Conservation (phyloP, 2,113 vertebrate genomes). For the Albula glossodonta region DNA sequence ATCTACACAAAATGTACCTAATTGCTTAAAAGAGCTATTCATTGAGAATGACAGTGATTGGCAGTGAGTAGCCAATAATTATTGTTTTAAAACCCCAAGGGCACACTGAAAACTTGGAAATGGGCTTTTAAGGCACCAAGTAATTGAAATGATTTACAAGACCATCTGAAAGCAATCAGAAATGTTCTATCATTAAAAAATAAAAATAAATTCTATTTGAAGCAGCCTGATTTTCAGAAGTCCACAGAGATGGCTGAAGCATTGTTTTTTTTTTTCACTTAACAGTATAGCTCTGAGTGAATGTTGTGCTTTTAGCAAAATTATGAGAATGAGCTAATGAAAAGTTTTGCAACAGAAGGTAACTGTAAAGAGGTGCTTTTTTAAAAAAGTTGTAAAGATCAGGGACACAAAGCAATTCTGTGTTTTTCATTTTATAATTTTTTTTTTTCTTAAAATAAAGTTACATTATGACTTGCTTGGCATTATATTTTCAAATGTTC, state of each 20-base stretch:
- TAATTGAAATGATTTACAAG: background rate
- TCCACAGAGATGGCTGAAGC: background rate
- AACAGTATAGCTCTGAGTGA: background rate
- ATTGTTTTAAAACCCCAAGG: background rate
- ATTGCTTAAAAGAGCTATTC: background rate
- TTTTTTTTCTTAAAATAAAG: too few relatives aligned
- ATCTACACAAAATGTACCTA: background rate
- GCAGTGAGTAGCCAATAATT: background rate
- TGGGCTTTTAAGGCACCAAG: background rate
- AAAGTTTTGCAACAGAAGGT: background rate
- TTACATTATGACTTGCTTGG: too few relatives aligned
- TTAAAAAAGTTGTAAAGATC: too few relatives aligned
- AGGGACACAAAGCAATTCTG: too few relatives aligned
- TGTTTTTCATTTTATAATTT: too few relatives aligned
- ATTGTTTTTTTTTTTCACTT: background rate
- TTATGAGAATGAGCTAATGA: background rate
- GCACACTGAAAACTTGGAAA: background rate
- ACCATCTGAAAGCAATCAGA: background rate
- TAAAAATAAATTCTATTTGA: background rate
- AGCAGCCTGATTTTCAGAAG: background rate
- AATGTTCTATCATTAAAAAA: background rate
- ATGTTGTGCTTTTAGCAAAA: background rate
- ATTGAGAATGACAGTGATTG: background rate
- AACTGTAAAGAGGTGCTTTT: too few relatives aligned
- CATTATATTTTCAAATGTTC: too few relatives aligned